Conservation (phyloP, 2,113 vertebrate species). For the Boleophthalmus pectinirostris region DNA sequence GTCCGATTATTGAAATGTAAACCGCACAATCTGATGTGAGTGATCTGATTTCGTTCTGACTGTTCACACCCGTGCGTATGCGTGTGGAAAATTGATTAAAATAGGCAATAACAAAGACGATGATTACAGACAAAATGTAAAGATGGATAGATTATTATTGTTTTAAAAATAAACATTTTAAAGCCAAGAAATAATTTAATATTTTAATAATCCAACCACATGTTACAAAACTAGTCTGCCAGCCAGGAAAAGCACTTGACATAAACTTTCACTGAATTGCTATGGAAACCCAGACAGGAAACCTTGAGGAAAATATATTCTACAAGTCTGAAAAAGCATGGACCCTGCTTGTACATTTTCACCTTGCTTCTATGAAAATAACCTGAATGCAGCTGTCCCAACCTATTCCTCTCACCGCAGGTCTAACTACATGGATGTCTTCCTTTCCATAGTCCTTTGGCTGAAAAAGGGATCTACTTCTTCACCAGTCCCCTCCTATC, state of each 20-base stretch:
- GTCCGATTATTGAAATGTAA: no score
- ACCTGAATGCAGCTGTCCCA: conserved; percentile 9
- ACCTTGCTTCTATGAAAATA: not conserved
- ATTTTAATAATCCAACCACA: no score
- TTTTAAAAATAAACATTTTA: no score
- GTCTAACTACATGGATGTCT: conserved; percentile 31
- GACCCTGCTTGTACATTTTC: not conserved
- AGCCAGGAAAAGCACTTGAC: not conserved
- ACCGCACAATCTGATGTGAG: no score
- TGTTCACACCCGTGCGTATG: no score
- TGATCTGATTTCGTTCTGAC: no score
- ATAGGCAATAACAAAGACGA: no score
- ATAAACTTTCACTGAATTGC: not conserved
- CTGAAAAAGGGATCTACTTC: conserved; percentile 44
- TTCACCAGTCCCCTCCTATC: conserved; percentile 39
- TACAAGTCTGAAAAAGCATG: not conserved
- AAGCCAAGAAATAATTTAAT: no score
- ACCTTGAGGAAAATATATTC: not conserved
- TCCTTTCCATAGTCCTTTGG: conserved; percentile 19
- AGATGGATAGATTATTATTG: no score
- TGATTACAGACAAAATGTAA: no score
- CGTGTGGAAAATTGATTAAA: no score
- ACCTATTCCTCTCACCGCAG: conserved; percentile 3
- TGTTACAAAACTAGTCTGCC: not conserved
- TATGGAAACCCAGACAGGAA: not conserved